Conservation (phyloP, 2,113 vertebrate species). For the Antechinus flavipes region DNA sequence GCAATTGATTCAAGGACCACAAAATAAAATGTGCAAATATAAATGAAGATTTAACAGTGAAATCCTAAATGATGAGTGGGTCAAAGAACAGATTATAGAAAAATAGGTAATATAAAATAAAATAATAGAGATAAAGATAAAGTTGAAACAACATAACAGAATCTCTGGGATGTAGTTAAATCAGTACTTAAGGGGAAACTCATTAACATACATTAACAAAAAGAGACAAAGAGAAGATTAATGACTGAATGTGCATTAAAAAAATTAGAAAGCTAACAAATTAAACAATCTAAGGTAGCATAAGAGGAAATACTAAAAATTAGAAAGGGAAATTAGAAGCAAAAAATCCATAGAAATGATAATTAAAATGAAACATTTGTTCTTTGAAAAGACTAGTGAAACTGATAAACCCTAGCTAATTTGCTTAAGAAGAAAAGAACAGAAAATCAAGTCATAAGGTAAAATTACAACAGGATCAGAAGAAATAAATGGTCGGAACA, state of each 20-base stretch:
- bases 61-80: neutral
- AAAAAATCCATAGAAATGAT: neutral
- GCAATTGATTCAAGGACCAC: neutral
- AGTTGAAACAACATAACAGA: neutral
- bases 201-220: neutral
- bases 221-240: neutral
- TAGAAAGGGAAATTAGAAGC: neutral
- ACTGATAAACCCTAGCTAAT: no score
- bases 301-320: neutral
- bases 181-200: neutral
- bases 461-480: neutral
- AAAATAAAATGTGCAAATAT: neutral
- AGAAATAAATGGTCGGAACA: neutral
- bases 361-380: neutral
- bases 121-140: neutral
- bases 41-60: neutral
- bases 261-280: neutral
- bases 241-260: neutral
- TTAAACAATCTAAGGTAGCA: neutral
- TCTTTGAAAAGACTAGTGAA: no score
- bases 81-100: neutral
- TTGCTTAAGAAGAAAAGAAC: neutral
- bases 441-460: neutral
- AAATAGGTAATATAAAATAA: neutral
- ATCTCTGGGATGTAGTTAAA: neutral